Base-by-base conservation (phyloP, 2,113 vertebrate genomes). In the Myodes glareolus region DNA sequence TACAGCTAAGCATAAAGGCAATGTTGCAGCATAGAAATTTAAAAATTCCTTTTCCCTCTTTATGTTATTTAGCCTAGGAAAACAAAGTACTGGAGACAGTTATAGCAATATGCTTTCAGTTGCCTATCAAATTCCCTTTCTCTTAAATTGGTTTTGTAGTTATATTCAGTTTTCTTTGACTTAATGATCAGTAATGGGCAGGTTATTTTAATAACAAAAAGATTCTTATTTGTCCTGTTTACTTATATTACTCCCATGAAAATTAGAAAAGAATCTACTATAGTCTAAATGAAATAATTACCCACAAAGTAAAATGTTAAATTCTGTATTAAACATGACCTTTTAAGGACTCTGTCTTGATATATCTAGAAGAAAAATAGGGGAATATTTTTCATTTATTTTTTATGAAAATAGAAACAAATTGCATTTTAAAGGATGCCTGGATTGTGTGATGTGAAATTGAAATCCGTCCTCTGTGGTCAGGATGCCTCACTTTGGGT, bases 121-220 rank as follows among this genome's bases (percentile, higher is more conserved):
- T 85, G 72, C 21, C 25, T 61, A 47, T 91, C 31, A 92, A 21
- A 95, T 94, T 94, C 73, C 13, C 70, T 91, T 91, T 61, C 36
- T 47, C 21, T 96, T 11, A 4, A 61, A 61, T 96, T 77, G 89
- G 63, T 93, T 91, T 91, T 95, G 91, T 82, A 88, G 21, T 78
- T 73, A 73, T 87, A 39, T 87, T 97, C 76, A 67, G 14, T 81
- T 89, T 50, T 91, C 17, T 91, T 68, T 52, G 90, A 27, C 67
- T 96, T 91, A 90, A 68, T 88, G 50, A 13, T 95, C 16, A 85
- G 21, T 85, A 50, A 86, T 80, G 33, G n/a, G 39, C 7, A 94
- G 45, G 61, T 78, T 80, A 50, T n/a, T 77, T 78, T 27, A 95
- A 89, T 88, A 89, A 89, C 33, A 73, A 58, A 94, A 92, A 36